Base-by-base conservation (phyloP, 2,888 invertebrate species). In the Rhogogaster chlorosoma region DNA sequence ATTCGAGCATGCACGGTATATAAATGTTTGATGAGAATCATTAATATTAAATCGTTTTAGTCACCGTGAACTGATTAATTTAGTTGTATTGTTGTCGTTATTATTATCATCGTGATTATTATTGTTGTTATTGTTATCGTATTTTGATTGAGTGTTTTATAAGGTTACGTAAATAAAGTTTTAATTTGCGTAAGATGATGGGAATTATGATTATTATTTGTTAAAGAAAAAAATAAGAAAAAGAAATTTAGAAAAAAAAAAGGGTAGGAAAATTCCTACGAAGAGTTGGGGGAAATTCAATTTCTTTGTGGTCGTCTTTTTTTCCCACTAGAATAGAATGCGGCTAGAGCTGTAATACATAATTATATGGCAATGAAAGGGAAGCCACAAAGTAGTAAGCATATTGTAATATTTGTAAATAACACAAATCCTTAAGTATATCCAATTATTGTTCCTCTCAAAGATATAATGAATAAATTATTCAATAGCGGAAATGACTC, bases 361-460 rank as follows among this genome's bases (percentile, higher is more conserved):
- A 53, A 38, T 22, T 77, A 32, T n/a, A n/a, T 29, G 53, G 77
- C 53, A 29, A 77, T 49, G 77, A 53, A 32, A 53, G 53, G 38
- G 77, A 77, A 77, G 77, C 77, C 49, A 29, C 29, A 53, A 32
- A 77, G 77, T 32, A 42, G 18, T 18, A 77, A 77, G 32, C 32
- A 53, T 77, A 18, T 36, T 15, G 75, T 77, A 77, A 77, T 77
- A 49, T 77, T 77, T 77, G 77, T 32, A 53, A 45, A 29, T n/a
- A 49, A 49, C 49, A 49, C 29, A 77, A 53, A 29, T 77, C 36
- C 9, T 77, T 53, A 29, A 29, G 49, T 53, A 77, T 29, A 49
- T 77, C 49, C 49, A 77, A 77, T 77, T n/a, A 77, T n/a, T 49
- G 26, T 73, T 77, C 45, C 32, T 49, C 53, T 73, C 42, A 42